phyloP scores from a whole-genome alignment of 2,888 invertebrate genomes.

The Plagodis dolabraria region DNA sequence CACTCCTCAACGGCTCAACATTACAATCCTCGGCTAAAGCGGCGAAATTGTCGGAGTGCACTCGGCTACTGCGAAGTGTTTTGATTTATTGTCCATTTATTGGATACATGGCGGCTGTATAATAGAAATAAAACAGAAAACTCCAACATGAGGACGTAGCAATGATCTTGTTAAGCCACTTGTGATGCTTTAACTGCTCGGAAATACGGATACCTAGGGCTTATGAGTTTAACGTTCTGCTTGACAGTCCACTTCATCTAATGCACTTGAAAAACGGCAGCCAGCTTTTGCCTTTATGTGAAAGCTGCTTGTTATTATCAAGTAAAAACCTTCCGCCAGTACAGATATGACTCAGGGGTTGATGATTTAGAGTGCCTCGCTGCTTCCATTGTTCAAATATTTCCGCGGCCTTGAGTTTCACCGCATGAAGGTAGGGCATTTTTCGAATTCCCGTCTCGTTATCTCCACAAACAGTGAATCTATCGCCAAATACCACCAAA shows the following conservation, averaged over 20 bases:
- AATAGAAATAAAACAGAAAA: constrained; percentile 61
- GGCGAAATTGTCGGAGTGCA: constrained; percentile 72
- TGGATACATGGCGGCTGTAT: constrained; percentile 60
- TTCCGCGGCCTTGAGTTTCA: too few relatives aligned
- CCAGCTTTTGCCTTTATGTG: too few relatives aligned
- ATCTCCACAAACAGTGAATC: too few relatives aligned
- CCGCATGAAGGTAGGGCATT: too few relatives aligned
- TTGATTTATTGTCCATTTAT: constrained; percentile 81
- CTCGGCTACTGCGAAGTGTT: constrained; percentile 70
- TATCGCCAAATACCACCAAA: too few relatives aligned
- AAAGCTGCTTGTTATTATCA: too few relatives aligned
- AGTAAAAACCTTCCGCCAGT: too few relatives aligned
- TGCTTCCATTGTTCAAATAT: too few relatives aligned
- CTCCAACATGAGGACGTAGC: constrained; percentile 37
- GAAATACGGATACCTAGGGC: constrained; percentile 13
- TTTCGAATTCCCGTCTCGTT: too few relatives aligned
- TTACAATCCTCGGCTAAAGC: constrained; percentile 49
- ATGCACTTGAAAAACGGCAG: not conserved
- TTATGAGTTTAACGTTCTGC: constrained; percentile 1
- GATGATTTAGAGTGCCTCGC: too few relatives aligned
- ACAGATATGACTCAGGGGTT: too few relatives aligned
- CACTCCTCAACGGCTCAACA: constrained; percentile 51
- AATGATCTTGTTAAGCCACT: constrained; percentile 48
- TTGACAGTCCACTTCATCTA: not conserved
- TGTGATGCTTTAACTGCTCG: constrained; percentile 22